Base-by-base conservation (phyloP, 64 coral and sea anemone genomes). In the Anthopleura sola region DNA sequence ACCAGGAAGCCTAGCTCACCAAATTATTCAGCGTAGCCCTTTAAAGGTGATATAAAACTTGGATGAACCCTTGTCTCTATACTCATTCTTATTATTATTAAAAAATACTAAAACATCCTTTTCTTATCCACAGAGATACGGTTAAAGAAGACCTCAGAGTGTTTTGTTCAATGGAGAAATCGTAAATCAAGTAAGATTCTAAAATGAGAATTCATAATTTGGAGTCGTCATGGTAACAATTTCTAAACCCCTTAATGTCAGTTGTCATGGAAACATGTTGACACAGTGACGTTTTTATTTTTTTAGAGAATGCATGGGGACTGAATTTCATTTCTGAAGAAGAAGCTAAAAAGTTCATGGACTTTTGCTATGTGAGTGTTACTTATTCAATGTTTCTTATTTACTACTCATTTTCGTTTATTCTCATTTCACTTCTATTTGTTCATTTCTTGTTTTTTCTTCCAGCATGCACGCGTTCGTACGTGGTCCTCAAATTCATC, bases 121-220 rank as follows among this genome's bases (percentile, higher is more conserved):
- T 12, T 53, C 2, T 53, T 49, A 18, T 36, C 37, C 77, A 69
- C 81, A 99, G 97, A 95, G 89, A 99, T 94, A 44, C 55, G 93
- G 21, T 84, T 99, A 74, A 99, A 99, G 90, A 99, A 99, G 85
- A 92, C 92, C 44, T 99, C 97, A 64, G 93, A 99, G 75, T 99
- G 92, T 80, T 99, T 99, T 90, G 92, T 99, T 39, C 92, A 94
- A 80, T 99, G 97, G 97, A 99, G 93, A 78, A 94, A 99, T 90
- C 87, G 91, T 17, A 93, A 94, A 95, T 88, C 92, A 92, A 94
- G 97, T 99, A 84, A 90, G 97, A 94, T 7, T 83, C 14, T 39
- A 66, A 71, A 10, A 71, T 28, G 2, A 71, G 8, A 71, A 71
- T 34, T 26, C 9, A 28, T 28, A n/a, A 24, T 34, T 71, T 8